These are phyloP conservation scores for Zaprionus nigranus DNA, from an alignment of 1,140 invertebrate species.

Conservation along the genomic window DNA sequence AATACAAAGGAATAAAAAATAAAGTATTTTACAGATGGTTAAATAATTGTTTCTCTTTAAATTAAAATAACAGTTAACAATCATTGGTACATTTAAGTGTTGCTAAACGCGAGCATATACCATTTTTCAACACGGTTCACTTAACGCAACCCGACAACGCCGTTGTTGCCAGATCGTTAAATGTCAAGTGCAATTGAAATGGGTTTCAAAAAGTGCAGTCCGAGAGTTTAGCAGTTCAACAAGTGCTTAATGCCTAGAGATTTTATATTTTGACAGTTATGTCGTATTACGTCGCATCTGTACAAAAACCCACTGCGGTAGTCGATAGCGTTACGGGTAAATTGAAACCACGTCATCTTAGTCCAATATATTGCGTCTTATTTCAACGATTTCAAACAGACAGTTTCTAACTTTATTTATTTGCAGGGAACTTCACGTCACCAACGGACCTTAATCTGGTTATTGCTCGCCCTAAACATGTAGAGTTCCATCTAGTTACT, in stretches of 20 bases:
- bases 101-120: neutral
- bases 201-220: conserved; percentile 12
- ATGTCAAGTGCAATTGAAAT: neutral
- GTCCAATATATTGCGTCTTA: conserved; percentile 26
- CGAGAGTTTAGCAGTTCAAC: conserved; percentile 3
- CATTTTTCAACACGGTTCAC: neutral
- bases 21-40: neutral
- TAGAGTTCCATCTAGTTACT: conserved; percentile 98
- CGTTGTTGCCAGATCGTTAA: neutral
- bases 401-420: conserved; percentile 28
- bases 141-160: neutral
- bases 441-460: conserved; percentile 97
- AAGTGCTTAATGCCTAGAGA: conserved; percentile 17
- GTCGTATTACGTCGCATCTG: conserved; percentile 98
- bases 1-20: neutral
- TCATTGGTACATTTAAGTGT: neutral
- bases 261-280: conserved; percentile 81
- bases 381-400: neutral
- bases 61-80: neutral
- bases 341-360: conserved; percentile 20
- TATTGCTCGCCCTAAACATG: conserved; percentile 96
- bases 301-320: conserved; percentile 98
- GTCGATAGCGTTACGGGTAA: conserved; percentile 97
- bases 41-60: neutral
- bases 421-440: conserved; percentile 97